Evolutionary conservation across 2,113 vertebrate species (phyloP), one percentile per base, ranked within the genome.

Genomic region (Pseudorasbora parva): DNA sequence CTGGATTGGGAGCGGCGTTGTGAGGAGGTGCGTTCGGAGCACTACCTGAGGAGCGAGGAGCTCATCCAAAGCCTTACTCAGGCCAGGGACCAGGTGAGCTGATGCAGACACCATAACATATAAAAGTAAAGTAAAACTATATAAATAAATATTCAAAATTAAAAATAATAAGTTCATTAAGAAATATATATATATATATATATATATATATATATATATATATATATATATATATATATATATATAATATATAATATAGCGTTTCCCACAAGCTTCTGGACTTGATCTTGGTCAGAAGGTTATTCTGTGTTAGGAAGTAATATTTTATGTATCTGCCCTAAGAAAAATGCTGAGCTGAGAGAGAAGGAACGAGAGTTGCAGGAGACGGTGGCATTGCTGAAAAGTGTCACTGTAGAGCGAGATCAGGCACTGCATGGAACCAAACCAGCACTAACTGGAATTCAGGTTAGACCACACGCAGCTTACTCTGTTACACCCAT

Each of bases 1-100:
- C 82, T 95, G 73, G 95, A 95, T 88, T 96, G 95, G 94, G 95
- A 95, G 89, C 91, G 79, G 6, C 91, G 91, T 60, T 95, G 89
- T 64, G 95, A 96, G 27, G 84, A 92, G 3, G 27, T 88, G 0
- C 94, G 94, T 89, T 89, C 88, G 17, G 86, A 92, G 14, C 87
- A 85, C 12, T 94, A 93, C 91, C 91, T 91, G 30, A 90, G 86
- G 76, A 93, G 93, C 1, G 95, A 97, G 87, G 91, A 94, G 82
- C 87, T 95, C 30, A 93, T 94, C 72, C 92, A 93, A 82, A 92
- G 89, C 12, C 84, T 95, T 68, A 94, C 87, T 2, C 76, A 89
- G 54, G 90, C 93, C 54, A 91, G 91, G 87, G 90, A 96, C 6
- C 93, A 96, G 95, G 97, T 97, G 37, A 85, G 88, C 15, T 0